Conservation (phyloP, 2,797 vertebrate species). For the Paguma larvata region DNA sequence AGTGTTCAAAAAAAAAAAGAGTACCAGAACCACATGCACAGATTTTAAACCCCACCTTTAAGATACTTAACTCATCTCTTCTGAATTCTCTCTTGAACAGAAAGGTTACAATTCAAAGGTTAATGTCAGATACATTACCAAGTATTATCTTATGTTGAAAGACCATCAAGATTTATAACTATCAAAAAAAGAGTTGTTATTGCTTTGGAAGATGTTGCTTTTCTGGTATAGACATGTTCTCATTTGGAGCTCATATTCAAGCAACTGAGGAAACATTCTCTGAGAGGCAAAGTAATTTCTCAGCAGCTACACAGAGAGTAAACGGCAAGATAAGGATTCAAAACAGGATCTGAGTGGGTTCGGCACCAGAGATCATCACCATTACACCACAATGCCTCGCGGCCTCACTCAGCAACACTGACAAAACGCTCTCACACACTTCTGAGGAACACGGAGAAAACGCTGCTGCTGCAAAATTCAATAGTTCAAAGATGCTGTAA, state of each 20-base stretch:
- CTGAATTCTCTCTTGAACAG: constrained; percentile 61
- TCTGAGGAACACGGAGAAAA: not conserved
- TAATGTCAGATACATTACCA: not conserved
- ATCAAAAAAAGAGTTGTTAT: constrained; percentile 15
- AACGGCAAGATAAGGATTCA: not conserved
- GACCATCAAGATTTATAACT: not conserved
- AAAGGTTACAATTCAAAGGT: constrained; percentile 11
- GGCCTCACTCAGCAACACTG: not conserved
- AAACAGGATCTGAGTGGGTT: not conserved
- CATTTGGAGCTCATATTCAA: constrained; percentile 42
- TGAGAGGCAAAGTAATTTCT: constrained; percentile 5
- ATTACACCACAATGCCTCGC: not conserved
- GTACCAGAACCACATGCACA: not conserved
- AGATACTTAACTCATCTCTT: constrained; percentile 31
- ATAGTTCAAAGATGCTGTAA: not conserved
- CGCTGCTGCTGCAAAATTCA: not conserved
- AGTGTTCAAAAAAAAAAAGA: not conserved
- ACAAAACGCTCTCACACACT: not conserved
- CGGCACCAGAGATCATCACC: not conserved
- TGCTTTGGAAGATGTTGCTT: not conserved
- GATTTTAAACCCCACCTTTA: not conserved
- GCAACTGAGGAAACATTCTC: constrained; percentile 26
- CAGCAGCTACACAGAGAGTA: not conserved
- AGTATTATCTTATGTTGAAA: not conserved
- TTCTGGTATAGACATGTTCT: constrained; percentile 1